Conservation (phyloP, 2,888 invertebrate species). For the Axea sp. region DNA sequence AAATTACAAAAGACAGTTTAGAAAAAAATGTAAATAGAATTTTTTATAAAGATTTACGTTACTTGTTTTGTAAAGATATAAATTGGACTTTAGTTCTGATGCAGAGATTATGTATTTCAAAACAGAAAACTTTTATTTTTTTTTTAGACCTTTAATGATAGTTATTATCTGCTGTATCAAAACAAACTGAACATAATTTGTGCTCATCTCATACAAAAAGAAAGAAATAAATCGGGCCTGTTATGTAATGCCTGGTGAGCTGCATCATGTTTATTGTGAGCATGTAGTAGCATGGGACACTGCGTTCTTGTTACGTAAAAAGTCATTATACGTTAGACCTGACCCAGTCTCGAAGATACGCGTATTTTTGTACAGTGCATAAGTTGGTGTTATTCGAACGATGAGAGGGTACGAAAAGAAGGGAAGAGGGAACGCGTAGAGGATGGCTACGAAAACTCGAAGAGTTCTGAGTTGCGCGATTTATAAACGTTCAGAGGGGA, state of each 20-base stretch:
- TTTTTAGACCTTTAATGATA: constrained; percentile 1
- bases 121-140: constrained; percentile 5
- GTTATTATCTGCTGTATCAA: constrained; percentile 14
- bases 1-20: too few species aligned
- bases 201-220: constrained; percentile 20
- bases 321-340: constrained; percentile 59
- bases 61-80: too few species aligned
- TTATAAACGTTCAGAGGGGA: constrained; percentile 40
- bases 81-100: too few species aligned
- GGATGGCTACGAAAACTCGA: constrained; percentile 34
- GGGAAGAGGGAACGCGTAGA: neutral
- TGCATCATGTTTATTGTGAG: constrained; percentile 38
- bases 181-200: constrained; percentile 25
- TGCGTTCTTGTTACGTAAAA: constrained; percentile 55
- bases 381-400: constrained; percentile 41
- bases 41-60: too few species aligned
- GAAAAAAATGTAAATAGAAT: too few species aligned
- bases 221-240: constrained; percentile 19
- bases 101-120: neutral
- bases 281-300: constrained; percentile 33
- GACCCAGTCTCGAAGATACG: constrained; percentile 52
- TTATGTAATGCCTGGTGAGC: constrained; percentile 27
- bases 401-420: neutral
- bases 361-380: constrained; percentile 38
- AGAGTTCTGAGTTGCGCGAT: constrained; percentile 31